Evolutionary conservation across 2,797 vertebrate species (phyloP).

Genomic region (Liasis olivaceus): DNA sequence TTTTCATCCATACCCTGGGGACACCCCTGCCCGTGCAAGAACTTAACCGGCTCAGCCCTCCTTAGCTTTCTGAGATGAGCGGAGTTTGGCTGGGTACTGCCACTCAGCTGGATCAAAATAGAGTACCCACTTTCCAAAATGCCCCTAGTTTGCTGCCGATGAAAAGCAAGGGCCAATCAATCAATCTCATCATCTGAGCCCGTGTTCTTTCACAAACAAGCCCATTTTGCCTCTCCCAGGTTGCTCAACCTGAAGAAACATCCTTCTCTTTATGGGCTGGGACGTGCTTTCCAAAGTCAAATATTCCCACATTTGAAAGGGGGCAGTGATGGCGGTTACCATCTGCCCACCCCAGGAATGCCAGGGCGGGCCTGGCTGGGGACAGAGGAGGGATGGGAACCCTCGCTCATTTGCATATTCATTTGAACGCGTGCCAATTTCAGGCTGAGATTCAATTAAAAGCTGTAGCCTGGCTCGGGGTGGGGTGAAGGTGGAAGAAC

Average conservation of each 20-base stretch:
- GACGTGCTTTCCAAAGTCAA: not conserved
- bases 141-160: not conserved
- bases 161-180: not conserved
- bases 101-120: not conserved
- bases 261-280: not conserved
- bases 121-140: not conserved
- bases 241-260: not conserved
- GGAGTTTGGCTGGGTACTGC: not conserved
- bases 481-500: not conserved
- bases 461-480: not conserved
- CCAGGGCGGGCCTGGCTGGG: not conserved
- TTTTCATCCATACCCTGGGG: not conserved
- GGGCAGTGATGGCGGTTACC: not conserved
- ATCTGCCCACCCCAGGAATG: constrained; percentile 12
- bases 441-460: constrained; percentile 7
- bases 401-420: not conserved
- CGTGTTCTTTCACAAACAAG: not conserved
- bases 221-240: not conserved
- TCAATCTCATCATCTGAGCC: not conserved
- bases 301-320: not conserved
- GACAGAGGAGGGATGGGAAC: not conserved
- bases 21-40: not conserved
- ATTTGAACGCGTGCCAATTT: constrained; percentile 6
- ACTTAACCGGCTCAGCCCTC: not conserved
- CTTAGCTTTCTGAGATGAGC: not conserved